Conservation (phyloP, 2,113 vertebrate genomes). For the Thalassarche chlororhynchos region DNA sequence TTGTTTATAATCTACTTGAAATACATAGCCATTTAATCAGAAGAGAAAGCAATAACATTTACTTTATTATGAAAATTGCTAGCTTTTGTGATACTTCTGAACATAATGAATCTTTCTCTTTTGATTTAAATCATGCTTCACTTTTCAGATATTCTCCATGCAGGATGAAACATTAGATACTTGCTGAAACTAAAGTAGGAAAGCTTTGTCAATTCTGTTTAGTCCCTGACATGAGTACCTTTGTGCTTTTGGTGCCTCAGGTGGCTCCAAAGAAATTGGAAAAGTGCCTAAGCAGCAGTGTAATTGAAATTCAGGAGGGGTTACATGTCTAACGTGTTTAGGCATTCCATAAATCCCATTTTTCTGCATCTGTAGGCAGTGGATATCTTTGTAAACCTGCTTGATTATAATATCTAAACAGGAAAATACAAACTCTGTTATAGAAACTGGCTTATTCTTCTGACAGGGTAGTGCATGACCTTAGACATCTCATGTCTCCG, state of each 20-base stretch:
- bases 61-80: not conserved
- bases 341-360: not conserved
- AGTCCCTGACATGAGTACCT: not conserved
- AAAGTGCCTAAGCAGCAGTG: not conserved
- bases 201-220: not conserved
- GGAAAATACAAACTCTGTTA: not conserved
- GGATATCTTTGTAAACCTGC: not conserved
- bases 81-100: not conserved
- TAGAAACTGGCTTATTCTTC: not conserved
- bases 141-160: not conserved
- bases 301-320: constrained; percentile 9
- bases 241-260: not conserved
- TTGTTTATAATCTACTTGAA: not conserved
- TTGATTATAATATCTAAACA: not conserved
- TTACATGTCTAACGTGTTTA: not conserved
- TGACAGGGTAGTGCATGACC: not conserved
- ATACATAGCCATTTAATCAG: not conserved
- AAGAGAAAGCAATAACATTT: not conserved
- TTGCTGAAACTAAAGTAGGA: not conserved
- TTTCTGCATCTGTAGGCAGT: not conserved
- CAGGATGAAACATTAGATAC: not conserved
- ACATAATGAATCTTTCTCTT: not conserved
- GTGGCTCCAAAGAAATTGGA: not conserved
- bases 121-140: not conserved
- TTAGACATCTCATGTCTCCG: not conserved